A percentile compares a stretch with the other conserved stretches of the same genome.
phyloP scores from a whole-genome alignment of 2,113 vertebrate genomes.

The Hoplias malabaricus region DNA sequence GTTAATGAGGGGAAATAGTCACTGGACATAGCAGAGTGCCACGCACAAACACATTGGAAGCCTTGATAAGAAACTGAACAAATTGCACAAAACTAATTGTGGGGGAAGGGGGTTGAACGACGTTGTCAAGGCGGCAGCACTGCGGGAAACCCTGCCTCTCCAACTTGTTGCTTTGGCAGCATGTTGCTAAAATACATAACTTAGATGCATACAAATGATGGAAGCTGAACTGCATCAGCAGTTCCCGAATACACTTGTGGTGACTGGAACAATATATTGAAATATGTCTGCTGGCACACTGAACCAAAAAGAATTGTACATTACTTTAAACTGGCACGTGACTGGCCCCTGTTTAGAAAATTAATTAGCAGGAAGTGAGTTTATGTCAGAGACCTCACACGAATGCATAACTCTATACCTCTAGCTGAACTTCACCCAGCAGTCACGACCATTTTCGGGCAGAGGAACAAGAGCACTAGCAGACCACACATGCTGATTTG shows the following conservation, averaged over 20 bases:
- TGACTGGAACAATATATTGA: neutral
- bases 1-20: too few relatives aligned
- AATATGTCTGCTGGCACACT: neutral
- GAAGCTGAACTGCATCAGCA: neutral
- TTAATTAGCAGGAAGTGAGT: conserved; percentile 22
- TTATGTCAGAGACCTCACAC: neutral
- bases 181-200: too few relatives aligned
- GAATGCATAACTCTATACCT: conserved; percentile 24
- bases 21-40: too few relatives aligned
- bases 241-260: neutral
- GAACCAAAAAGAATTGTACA: neutral
- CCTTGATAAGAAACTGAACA: too few relatives aligned
- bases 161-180: too few relatives aligned
- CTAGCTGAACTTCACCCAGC: conserved; percentile 22
- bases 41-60: too few relatives aligned
- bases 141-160: too few relatives aligned
- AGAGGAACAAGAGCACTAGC: neutral
- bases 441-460: neutral
- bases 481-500: conserved; percentile 12
- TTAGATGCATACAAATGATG: neutral
- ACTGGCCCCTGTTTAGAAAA: conserved; percentile 3
- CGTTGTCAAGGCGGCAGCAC: too few relatives aligned
- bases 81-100: too few relatives aligned
- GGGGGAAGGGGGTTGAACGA: too few relatives aligned
- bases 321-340: neutral